A percentile compares a stretch with the other conserved stretches of the same genome.
phyloP scores from a whole-genome alignment of 2,797 vertebrate species.

The Todus mexicanus region DNA sequence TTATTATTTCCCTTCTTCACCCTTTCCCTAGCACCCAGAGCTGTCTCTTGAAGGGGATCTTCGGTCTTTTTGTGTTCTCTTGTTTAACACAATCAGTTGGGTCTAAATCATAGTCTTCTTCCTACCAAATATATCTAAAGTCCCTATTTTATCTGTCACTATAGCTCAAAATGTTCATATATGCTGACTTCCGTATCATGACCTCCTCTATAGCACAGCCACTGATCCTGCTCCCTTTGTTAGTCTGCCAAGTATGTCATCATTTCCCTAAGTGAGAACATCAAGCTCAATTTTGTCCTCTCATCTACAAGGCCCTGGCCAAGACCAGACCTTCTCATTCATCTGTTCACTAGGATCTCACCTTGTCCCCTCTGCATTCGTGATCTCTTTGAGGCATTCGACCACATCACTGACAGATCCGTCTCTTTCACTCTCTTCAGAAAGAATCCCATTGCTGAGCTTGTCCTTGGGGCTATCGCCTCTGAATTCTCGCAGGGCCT shows the following conservation, averaged over 20 bases:
- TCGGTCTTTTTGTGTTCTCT: background rate
- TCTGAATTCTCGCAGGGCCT: background rate
- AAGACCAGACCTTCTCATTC: background rate
- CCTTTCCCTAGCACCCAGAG: background rate
- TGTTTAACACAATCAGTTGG: background rate
- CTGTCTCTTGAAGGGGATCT: background rate
- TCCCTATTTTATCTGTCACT: background rate
- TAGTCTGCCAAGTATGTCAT: background rate
- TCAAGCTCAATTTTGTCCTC: background rate
- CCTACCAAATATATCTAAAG: background rate
- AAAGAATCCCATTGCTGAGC: background rate
- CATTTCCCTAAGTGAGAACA: background rate
- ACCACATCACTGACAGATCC: background rate
- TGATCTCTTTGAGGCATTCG: background rate
- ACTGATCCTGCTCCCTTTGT: background rate
- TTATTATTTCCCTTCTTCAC: background rate
- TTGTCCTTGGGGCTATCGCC: background rate
- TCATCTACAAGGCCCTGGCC: background rate
- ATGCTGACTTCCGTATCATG: background rate
- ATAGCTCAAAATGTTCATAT: background rate
- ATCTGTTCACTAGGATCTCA: background rate
- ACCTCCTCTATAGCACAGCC: background rate
- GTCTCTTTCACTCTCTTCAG: background rate
- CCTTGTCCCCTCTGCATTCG: background rate
- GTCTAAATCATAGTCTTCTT: background rate